These are phyloP conservation scores for Erpornis zantholeuca DNA, from an alignment of 2,113 vertebrate genomes.

Conservation along the genomic window DNA sequence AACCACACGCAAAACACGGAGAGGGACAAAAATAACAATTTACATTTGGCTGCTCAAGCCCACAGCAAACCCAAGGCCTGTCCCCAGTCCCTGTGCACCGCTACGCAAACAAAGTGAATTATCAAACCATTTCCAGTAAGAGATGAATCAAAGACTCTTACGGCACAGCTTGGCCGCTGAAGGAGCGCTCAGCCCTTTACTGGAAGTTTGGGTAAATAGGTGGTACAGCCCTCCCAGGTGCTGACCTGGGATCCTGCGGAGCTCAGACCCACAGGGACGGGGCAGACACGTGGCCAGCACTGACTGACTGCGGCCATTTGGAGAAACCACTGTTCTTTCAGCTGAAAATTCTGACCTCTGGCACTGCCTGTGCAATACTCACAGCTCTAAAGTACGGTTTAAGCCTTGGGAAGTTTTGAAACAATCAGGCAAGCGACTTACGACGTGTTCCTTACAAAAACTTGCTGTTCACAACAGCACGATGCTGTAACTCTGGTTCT, in stretches of 20 bases:
- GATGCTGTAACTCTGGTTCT: rapidly evolving
- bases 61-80: background rate
- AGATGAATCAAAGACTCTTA: background rate
- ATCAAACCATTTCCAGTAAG: background rate
- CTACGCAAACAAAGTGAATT: background rate
- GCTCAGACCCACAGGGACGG: background rate
- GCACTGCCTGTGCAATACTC: background rate
- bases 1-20: background rate
- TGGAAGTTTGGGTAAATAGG: background rate
- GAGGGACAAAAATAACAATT: background rate
- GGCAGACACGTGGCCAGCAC: rapidly evolving
- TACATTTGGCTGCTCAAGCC: background rate
- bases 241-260: background rate
- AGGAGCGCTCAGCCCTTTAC: background rate
- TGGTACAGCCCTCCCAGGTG: background rate
- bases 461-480: rapidly evolving
- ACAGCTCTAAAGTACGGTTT: rapidly evolving
- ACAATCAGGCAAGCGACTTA: background rate
- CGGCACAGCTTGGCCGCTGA: rapidly evolving
- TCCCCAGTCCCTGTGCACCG: background rate
- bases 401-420: background rate
- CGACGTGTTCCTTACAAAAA: too few relatives aligned
- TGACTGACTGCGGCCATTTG: rapidly evolving
- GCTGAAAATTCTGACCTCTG: rapidly evolving
- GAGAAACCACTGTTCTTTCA: background rate